phyloP scores from a whole-genome alignment of 2,113 vertebrate species.

The Mesocricetus auratus region DNA sequence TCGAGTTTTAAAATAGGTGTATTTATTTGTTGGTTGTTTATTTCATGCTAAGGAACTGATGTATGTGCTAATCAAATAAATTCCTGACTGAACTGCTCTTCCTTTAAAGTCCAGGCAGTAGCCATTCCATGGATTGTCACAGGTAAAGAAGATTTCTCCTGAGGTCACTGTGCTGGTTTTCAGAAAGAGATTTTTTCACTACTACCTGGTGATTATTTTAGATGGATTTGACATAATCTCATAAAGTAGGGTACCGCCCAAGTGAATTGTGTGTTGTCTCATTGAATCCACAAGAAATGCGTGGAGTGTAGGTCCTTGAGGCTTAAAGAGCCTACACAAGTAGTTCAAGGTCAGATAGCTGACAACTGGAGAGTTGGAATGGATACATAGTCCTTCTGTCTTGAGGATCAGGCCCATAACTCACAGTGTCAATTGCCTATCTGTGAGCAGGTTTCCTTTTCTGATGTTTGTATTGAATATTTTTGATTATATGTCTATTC shows the following conservation, averaged over 20 bases:
- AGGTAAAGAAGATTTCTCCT: not conserved
- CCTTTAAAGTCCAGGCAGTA: constrained; percentile 15
- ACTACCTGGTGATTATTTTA: not conserved
- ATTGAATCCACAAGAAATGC: not conserved
- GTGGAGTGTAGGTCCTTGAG: not conserved
- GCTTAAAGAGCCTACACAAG: not conserved
- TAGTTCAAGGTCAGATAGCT: constrained; percentile 52
- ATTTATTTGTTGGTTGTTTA: not conserved
- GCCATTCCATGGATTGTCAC: not conserved
- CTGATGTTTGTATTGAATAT: not conserved
- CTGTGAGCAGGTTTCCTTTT: not conserved
- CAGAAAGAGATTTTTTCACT: not conserved
- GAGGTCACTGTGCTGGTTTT: not conserved
- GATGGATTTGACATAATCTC: not conserved
- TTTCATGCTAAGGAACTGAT: not conserved
- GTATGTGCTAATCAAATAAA: not conserved
- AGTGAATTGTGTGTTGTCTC: constrained; percentile 39
- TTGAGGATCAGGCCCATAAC: not conserved
- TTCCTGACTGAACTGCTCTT: not conserved
- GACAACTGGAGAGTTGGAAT: not conserved
- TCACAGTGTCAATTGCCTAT: not conserved
- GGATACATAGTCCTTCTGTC: not conserved
- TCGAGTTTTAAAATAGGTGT: not conserved
- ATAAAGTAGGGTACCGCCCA: not conserved
- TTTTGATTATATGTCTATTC: not conserved